Evolutionary conservation across 2,888 invertebrate genomes (phyloP).

Genomic region (Nephrotoma appendiculata): DNA sequence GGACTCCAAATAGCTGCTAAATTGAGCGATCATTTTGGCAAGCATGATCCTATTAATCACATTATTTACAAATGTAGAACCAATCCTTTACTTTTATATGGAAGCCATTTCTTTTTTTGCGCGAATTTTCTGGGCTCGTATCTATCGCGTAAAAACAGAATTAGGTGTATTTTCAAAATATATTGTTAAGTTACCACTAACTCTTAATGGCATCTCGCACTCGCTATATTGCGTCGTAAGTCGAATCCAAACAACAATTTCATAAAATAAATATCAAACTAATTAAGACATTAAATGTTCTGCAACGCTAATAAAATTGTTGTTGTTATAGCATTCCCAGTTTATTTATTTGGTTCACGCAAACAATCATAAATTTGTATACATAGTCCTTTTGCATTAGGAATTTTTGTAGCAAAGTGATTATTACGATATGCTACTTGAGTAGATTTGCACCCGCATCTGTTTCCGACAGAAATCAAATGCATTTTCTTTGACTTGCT

Average conservation of each 20-base stretch:
- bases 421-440: background rate
- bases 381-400: background rate
- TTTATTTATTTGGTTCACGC: background rate
- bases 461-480: background rate
- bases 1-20: too few relatives aligned
- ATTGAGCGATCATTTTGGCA: too few relatives aligned
- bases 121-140: too few relatives aligned
- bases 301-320: background rate
- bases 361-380: background rate
- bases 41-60: too few relatives aligned
- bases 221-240: background rate
- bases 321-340: background rate
- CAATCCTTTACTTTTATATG: too few relatives aligned
- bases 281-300: background rate
- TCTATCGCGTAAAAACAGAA: too few relatives aligned
- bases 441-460: background rate
- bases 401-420: background rate
- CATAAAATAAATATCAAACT: background rate
- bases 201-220: too few relatives aligned
- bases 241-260: background rate
- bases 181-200: too few relatives aligned
- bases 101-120: too few relatives aligned
- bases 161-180: too few relatives aligned
- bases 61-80: too few relatives aligned
- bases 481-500: background rate